A percentile compares a stretch with the other conserved stretches of the same genome.
Conservation (phyloP, 2,888 invertebrate species). For the Sepioteuthis lessoniana region DNA sequence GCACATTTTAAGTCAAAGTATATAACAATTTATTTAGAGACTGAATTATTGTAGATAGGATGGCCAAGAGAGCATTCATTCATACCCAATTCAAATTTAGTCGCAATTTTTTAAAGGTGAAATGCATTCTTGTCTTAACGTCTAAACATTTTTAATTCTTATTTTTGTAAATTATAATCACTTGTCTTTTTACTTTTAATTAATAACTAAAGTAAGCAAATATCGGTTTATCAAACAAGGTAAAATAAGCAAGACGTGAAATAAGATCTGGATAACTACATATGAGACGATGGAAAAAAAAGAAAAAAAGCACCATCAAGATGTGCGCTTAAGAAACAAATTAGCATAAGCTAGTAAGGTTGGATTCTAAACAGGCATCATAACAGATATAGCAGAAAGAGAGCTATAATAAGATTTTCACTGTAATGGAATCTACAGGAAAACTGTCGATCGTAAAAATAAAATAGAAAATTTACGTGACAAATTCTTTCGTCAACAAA, state of each 20-base stretch:
- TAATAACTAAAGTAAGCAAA: too few relatives aligned
- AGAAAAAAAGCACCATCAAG: neutral
- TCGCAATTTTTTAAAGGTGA: too few relatives aligned
- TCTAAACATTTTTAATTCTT: too few relatives aligned
- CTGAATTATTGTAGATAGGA: too few relatives aligned
- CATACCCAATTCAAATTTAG: too few relatives aligned
- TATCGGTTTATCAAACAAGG: neutral
- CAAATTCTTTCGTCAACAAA: neutral
- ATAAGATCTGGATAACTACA: slow-evolving; percentile 16
- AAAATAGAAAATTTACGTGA: neutral
- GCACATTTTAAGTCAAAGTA: too few relatives aligned
- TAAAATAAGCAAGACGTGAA: neutral
- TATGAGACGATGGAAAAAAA: neutral
- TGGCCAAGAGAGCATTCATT: too few relatives aligned
- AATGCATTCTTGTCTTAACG: too few relatives aligned
- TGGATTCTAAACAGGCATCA: neutral
- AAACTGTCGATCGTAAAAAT: neutral
- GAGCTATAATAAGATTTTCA: neutral
- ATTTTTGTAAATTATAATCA: too few relatives aligned
- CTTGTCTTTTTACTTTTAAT: too few relatives aligned
- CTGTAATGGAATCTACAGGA: neutral
- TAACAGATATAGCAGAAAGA: neutral
- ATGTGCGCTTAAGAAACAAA: neutral
- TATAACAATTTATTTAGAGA: too few relatives aligned
- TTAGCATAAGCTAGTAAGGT: neutral